These are phyloP conservation scores for Morpho achilles DNA, from an alignment of 2,888 invertebrate genomes.

Conservation along the genomic window DNA sequence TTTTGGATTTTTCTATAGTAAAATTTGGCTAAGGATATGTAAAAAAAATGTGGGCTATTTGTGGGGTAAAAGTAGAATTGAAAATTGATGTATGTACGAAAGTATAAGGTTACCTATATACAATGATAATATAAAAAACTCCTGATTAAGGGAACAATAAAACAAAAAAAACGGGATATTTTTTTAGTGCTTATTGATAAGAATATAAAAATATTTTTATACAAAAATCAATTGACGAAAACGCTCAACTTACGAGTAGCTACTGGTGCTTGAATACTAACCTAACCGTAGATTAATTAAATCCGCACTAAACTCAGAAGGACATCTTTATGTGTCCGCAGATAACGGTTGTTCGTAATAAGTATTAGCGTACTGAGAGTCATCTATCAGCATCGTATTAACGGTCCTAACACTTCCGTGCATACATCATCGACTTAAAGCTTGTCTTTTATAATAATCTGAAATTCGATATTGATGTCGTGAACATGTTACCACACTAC, in stretches of 20 bases:
- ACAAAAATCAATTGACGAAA: slow-evolving; percentile 44
- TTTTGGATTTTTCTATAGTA: too few species aligned
- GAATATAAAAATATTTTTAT: neutral
- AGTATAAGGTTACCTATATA: too few species aligned
- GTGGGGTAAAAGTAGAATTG: too few species aligned
- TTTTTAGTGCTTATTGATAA: too few species aligned
- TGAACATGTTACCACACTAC: slow-evolving; percentile 3
- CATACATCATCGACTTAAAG: slow-evolving; percentile 15
- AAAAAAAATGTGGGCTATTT: too few species aligned
- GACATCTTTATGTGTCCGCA: slow-evolving; percentile 54
- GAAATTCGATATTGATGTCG: slow-evolving; percentile 5
- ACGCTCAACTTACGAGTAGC: slow-evolving; percentile 38
- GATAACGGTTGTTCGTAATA: slow-evolving; percentile 49
- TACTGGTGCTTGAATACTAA: slow-evolving; percentile 33
- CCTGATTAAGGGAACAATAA: too few species aligned
- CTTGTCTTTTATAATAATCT: slow-evolving; percentile 7
- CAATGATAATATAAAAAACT: too few species aligned
- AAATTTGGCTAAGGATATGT: too few species aligned
- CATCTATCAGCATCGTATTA: slow-evolving; percentile 39
- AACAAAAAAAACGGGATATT: too few species aligned
- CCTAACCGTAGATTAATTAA: slow-evolving; percentile 51
- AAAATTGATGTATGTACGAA: too few species aligned
- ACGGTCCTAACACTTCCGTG: slow-evolving; percentile 23
- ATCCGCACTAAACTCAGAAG: slow-evolving; percentile 41
- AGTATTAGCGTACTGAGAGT: slow-evolving; percentile 33